These are phyloP conservation scores for Elgaria multicarinata DNA, from an alignment of 2,113 vertebrate genomes.

Conservation along the genomic window DNA sequence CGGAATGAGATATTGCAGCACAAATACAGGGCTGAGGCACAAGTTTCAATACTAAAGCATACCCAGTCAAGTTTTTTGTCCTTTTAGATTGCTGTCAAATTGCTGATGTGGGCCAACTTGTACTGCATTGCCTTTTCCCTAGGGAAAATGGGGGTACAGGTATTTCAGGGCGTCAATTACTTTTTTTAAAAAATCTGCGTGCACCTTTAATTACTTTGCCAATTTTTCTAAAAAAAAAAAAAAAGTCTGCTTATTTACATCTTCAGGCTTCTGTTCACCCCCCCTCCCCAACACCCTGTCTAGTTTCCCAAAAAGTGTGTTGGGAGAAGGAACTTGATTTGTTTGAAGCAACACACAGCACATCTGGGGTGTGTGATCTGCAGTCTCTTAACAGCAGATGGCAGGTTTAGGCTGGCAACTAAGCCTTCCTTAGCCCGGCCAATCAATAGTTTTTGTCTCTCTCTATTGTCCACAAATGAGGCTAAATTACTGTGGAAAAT, in stretches of 20 bases:
- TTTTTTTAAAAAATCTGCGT: conserved; percentile 33
- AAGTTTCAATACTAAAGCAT: conserved; percentile 70
- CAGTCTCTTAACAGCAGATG: conserved; percentile 81
- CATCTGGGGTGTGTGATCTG: conserved; percentile 77
- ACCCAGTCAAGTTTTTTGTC: conserved; percentile 49
- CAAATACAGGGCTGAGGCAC: conserved; percentile 73
- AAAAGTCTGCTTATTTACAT: conserved; percentile 60
- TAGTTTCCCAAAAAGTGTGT: conserved; percentile 37
- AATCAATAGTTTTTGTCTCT: conserved; percentile 67
- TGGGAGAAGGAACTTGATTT: conserved; percentile 62
- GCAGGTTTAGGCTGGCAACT: conserved; percentile 79
- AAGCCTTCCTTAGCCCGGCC: conserved; percentile 64
- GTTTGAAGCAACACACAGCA: conserved; percentile 76
- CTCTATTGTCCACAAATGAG: conserved; percentile 37
- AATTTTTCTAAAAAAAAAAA: conserved; percentile 60
- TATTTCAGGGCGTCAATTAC: conserved; percentile 18
- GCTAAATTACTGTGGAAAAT: conserved; percentile 77
- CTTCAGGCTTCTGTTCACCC: conserved; percentile 44
- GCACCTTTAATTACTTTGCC: conserved; percentile 61
- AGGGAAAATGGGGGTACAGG: conserved; percentile 36
- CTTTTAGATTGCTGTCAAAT: conserved; percentile 68
- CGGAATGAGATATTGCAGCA: conserved; percentile 80
- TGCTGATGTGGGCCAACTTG: conserved; percentile 62
- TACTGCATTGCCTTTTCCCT: conserved; percentile 65
- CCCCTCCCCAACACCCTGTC: background rate